phyloP scores from a whole-genome alignment of 2,797 vertebrate species.

The Taeniopygia guttata region DNA sequence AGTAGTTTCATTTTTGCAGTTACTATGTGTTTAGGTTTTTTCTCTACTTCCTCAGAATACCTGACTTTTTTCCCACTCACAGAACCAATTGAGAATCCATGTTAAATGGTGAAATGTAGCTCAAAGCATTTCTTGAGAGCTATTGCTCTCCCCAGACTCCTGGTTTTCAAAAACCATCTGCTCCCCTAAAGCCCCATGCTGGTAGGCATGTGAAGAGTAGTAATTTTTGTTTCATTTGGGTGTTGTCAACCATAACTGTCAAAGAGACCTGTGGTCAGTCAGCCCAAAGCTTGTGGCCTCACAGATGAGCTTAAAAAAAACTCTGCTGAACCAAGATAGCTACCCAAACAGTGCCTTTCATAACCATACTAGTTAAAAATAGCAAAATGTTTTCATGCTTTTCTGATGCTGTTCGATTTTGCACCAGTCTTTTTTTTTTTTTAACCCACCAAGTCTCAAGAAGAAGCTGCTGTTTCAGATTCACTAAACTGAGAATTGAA shows the following conservation, averaged over 20 bases:
- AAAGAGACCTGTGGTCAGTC: slow-evolving; percentile 45
- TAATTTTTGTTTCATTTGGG: slow-evolving; percentile 39
- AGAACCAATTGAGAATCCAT: neutral
- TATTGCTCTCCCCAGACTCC: neutral
- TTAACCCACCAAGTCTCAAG: neutral
- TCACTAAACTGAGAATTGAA: slow-evolving; percentile 14
- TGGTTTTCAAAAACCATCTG: neutral
- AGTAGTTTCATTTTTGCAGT: neutral
- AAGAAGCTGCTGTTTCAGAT: slow-evolving; percentile 5
- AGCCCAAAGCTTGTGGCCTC: slow-evolving; percentile 55
- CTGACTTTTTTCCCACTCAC: neutral
- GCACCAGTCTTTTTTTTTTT: neutral
- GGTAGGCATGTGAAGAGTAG: neutral
- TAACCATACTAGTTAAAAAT: slow-evolving; percentile 14
- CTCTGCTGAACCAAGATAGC: slow-evolving; percentile 22
- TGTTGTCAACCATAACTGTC: slow-evolving; percentile 64
- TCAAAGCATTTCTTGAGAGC: neutral
- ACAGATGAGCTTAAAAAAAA: slow-evolving; percentile 55
- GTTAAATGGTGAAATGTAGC: neutral
- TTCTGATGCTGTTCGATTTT: neutral
- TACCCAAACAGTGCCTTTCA: neutral
- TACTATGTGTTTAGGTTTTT: neutral
- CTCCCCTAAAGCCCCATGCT: neutral
- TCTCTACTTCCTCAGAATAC: neutral
- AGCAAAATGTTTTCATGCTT: neutral